phyloP scores from a whole-genome alignment of 2,888 invertebrate species.

The Aspidiotus rigidus region DNA sequence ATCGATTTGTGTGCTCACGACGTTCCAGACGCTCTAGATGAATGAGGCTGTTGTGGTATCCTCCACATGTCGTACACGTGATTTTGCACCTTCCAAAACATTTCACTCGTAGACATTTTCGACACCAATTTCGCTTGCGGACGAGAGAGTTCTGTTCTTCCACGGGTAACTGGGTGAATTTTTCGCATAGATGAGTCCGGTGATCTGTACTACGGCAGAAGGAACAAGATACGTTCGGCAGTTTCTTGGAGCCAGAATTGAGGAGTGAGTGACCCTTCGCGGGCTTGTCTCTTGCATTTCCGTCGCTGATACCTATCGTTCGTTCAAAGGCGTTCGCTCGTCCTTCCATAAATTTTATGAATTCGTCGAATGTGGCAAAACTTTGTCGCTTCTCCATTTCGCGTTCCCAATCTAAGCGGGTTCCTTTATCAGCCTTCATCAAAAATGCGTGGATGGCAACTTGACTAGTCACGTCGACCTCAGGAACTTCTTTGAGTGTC shows the following conservation, averaged over 20 bases:
- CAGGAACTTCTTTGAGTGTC: background rate
- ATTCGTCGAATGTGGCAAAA: background rate
- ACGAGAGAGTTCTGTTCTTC: background rate
- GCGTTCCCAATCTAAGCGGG: no score
- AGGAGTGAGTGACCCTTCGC: background rate
- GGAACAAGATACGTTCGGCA: background rate
- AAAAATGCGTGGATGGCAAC: background rate
- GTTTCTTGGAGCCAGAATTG: background rate
- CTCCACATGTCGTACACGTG: background rate
- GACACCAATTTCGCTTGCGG: background rate
- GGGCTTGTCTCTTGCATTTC: background rate
- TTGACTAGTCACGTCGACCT: background rate
- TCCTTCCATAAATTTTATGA: no score
- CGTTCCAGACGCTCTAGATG: background rate
- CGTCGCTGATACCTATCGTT: background rate
- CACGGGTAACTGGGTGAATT: background rate
- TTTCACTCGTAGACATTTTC: background rate
- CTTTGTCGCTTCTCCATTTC: no score
- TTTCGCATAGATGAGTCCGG: background rate
- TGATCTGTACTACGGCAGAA: background rate
- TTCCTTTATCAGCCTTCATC: background rate
- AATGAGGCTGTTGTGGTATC: background rate
- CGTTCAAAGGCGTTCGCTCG: background rate
- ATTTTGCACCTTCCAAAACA: background rate
- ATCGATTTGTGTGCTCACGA: no score